Evolutionary conservation across 2,113 vertebrate genomes (phyloP), one percentile per base, ranked within the genome.

Genomic region (Gobiocypris rarus): DNA sequence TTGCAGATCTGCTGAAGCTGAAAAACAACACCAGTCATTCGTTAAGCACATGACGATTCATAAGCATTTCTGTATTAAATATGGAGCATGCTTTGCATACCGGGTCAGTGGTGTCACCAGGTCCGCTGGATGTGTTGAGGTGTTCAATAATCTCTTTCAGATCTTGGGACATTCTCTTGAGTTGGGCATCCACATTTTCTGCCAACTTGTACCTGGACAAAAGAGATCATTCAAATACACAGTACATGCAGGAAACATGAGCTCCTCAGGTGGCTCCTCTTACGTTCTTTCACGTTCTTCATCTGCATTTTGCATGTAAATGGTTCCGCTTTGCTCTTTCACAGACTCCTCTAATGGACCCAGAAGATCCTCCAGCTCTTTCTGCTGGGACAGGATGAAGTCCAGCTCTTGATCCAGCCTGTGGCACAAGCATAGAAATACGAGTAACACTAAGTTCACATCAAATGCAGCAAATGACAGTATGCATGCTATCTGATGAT

Each of bases 1-100:
- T 98, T 99, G 90, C 98, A 99, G 90, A 99, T 98, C 90, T 99
- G 98, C 90, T 99, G 98, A 73, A 99, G 96, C 89, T 98, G 79
- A 59, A 73, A n/a, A 65, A 69, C 9, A 69, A 4, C 14, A 34
- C 11, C n/a, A 67, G 2, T 38, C 24, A 22, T 58, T 43, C 7
- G 41, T 58, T 17, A 14, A 45, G 43, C 34, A 9, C 41, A 75
- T 31, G 2, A 38, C 3, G 0, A 67, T 9, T 67, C 31, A 67
- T 41, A 38, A 69, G 65, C 65, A 1, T 38, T 69, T 69, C 15
- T 5, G 3, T 10, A n/a, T 24, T 4, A 59, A 24, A 59, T 59
- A 17, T 10, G 15, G 31, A 22, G 0, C 34, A 22, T 22, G 10
- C 52, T 77, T 24, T 45, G 87, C 92, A 90, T 88, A 99, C 97